Base-by-base conservation (phyloP, 2,113 vertebrate genomes). In the Microtus montanus region DNA sequence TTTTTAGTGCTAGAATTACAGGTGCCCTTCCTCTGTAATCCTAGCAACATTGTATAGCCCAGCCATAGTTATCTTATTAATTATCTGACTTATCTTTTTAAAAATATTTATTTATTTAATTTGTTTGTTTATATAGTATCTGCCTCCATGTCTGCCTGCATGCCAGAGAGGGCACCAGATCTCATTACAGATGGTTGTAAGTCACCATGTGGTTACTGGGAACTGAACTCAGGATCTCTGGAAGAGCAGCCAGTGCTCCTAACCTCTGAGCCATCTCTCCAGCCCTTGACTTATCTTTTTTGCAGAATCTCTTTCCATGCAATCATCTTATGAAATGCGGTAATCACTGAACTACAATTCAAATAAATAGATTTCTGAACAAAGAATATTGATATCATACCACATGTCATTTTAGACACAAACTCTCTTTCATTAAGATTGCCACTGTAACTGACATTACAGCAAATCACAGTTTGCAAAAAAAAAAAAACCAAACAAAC, bases 391-490 rank as follows among this genome's bases (percentile, higher is more conserved):
- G 54, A 54, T 77, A 44, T 11, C 30, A 8, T 66, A 63, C n/a
- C 44, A 97, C 97, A 90, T 95, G 97, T 71, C 89, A 91, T 30
- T 52, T 97, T 52, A 98, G 97, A 97, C 97, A 95, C 95, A 97
- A 97, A 97, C 96, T 97, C 93, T 97, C 94, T 87, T 98, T 86
- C 96, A 96, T 61, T 96, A 98, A 98, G 98, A 98, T 97, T 98
- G 97, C 97, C 97, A 97, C 97, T 98, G 96, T 98, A 98, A 98
- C 94, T 96, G 97, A 97, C 98, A 98, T 97, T 98, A 98, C 97
- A 98, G 98, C 96, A 98, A 97, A 97, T 98, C 98, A 98, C 97
- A 97, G 97, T 98, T 97, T 98, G 96, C 97, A 98, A 54, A 17
- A 54, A 2, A 54, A 17, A 54, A 97, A 41, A 41, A 41, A 41